A percentile compares a stretch with the other conserved stretches of the same genome.
These are phyloP conservation scores for Lithophane semibrunnea DNA, from an alignment of 2,888 invertebrate species.

Conservation along the genomic window DNA sequence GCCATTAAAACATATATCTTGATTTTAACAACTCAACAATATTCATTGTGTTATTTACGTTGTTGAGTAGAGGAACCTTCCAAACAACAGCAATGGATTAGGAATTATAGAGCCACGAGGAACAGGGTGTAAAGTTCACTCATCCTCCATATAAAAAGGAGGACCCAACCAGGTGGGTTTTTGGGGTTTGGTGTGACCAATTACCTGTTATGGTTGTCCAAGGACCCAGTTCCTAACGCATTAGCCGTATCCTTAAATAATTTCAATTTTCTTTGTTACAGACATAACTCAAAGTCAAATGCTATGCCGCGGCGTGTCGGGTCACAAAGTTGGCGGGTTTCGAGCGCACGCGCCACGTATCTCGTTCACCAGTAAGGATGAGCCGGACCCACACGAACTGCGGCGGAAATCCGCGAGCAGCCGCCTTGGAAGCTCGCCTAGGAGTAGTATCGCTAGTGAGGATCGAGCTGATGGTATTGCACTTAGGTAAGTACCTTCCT, in stretches of 20 bases:
- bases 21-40: too few relatives aligned
- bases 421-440: constrained; percentile 85
- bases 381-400: constrained; percentile 79
- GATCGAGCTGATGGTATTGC: constrained; percentile 90
- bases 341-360: constrained; percentile 86
- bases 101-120: too few relatives aligned
- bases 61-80: too few relatives aligned
- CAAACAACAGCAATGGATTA: too few relatives aligned
- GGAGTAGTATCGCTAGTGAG: constrained; percentile 87
- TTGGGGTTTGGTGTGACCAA: too few relatives aligned
- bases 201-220: neutral
- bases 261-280: constrained; percentile 69
- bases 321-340: constrained; percentile 85
- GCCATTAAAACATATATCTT: too few relatives aligned
- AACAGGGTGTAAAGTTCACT: too few relatives aligned
- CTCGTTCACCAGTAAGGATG: constrained; percentile 86
- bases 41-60: too few relatives aligned
- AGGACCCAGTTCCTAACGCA: neutral
- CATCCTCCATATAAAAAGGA: too few relatives aligned
- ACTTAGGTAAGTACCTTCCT: constrained; percentile 87
- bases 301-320: constrained; percentile 85
- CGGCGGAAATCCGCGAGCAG: constrained; percentile 87
- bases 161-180: too few relatives aligned
- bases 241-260: neutral
- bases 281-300: constrained; percentile 86